Evolutionary conservation across 2,888 invertebrate species (phyloP).

Genomic region (Tetragnatha montana): DNA sequence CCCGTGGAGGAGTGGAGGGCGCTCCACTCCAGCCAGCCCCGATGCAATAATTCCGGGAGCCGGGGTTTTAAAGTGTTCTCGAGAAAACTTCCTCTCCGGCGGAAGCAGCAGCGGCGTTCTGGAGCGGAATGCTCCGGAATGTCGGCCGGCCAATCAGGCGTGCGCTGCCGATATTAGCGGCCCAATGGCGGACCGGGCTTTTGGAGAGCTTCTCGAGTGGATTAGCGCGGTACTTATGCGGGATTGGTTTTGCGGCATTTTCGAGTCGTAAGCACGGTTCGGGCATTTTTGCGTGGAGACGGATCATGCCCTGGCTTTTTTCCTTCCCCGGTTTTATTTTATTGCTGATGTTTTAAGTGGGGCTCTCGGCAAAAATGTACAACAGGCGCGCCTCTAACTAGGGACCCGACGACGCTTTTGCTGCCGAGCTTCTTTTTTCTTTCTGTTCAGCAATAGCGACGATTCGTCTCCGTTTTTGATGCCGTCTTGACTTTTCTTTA

Average conservation of each 20-base stretch:
- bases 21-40: conserved; percentile 62
- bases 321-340: conserved; percentile 13
- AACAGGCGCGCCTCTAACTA: conserved; percentile 40
- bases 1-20: conserved; percentile 54
- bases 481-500: background rate
- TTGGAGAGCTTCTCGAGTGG: conserved; percentile 64
- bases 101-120: conserved; percentile 63
- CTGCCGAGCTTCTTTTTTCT: conserved; percentile 32
- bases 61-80: conserved; percentile 69
- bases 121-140: conserved; percentile 57
- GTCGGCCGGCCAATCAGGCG: conserved; percentile 68
- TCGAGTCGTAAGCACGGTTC: conserved; percentile 68
- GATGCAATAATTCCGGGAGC: conserved; percentile 69
- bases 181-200: conserved; percentile 51
- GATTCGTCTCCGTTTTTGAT: conserved; percentile 28
- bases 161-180: conserved; percentile 59
- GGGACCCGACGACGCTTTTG: conserved; percentile 37
- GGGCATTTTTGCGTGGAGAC: conserved; percentile 25
- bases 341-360: conserved; percentile 66
- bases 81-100: conserved; percentile 61
- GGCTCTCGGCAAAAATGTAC: conserved; percentile 58
- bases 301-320: conserved; percentile 5
- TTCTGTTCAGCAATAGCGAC: conserved; percentile 1
- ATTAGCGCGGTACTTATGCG: conserved; percentile 68
- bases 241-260: conserved; percentile 70